Percentiles rank a stretch among this genome's conserved stretches.
Conservation (phyloP, 1,140 invertebrate genomes). For the Ceratosolen fusciceps region DNA sequence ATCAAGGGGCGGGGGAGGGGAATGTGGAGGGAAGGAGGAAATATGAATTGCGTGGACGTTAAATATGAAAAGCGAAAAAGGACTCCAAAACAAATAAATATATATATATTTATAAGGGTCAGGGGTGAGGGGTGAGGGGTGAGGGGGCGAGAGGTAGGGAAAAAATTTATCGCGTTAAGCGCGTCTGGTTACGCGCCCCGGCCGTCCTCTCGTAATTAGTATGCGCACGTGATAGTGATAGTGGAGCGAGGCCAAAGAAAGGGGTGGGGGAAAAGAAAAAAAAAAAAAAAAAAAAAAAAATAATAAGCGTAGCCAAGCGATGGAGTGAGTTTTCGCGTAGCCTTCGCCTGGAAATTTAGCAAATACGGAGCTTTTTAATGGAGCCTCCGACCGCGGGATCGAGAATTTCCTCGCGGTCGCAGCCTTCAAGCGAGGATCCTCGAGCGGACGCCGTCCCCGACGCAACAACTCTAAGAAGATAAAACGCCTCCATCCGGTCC, state of each 20-base stretch:
- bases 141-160: too few relatives aligned
- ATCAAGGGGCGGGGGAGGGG: too few relatives aligned
- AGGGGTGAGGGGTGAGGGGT: constrained; percentile 11
- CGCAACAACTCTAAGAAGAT: neutral
- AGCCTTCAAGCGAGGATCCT: too few relatives aligned
- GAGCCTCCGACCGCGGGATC: neutral
- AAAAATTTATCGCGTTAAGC: constrained; percentile 38
- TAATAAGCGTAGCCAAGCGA: neutral
- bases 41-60: too few relatives aligned
- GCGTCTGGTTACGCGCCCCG: neutral
- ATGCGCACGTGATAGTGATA: constrained; percentile 28
- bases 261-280: too few relatives aligned
- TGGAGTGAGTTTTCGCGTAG: constrained; percentile 26
- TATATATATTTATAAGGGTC: neutral
- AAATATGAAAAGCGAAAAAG: too few relatives aligned
- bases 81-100: neutral
- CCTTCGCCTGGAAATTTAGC: constrained; percentile 3
- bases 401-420: neutral
- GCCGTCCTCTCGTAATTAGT: constrained; percentile 30
- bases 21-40: too few relatives aligned
- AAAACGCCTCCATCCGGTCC: too few relatives aligned
- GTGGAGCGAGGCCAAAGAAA: too few relatives aligned
- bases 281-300: neutral
- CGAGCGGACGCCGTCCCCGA: neutral
- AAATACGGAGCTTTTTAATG: constrained; percentile 1